A percentile compares a stretch with the other conserved stretches of the same genome.
These are phyloP conservation scores for Epinotia demarniana DNA, from an alignment of 2,888 invertebrate species.

Conservation along the genomic window DNA sequence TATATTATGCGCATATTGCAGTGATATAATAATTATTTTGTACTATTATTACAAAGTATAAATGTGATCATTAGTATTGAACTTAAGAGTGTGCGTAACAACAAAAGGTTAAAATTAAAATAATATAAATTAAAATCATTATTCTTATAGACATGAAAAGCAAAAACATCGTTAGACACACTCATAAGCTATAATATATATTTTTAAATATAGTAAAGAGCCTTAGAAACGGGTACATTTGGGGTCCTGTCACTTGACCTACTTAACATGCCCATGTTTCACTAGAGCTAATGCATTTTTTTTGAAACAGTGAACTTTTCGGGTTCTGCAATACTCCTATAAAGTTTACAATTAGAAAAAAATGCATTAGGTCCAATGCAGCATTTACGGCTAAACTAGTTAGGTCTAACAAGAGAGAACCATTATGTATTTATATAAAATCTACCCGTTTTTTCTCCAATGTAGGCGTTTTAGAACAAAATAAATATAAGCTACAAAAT, in stretches of 20 bases:
- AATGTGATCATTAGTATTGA: slow-evolving; percentile 7
- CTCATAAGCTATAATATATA: neutral
- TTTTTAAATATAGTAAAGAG: neutral
- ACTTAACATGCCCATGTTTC: too few relatives aligned
- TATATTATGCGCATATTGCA: slow-evolving; percentile 25
- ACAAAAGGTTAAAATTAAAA: neutral
- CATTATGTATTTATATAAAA: neutral
- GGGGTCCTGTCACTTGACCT: neutral
- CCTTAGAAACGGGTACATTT: neutral
- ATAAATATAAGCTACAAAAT: neutral
- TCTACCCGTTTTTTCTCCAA: neutral
- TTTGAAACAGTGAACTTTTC: too few relatives aligned
- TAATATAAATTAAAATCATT: neutral
- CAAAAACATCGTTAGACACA: slow-evolving; percentile 11
- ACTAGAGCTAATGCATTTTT: too few relatives aligned
- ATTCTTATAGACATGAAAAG: neutral
- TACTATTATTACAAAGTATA: slow-evolving; percentile 30
- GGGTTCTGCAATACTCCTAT: too few relatives aligned
- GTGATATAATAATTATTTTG: slow-evolving; percentile 28
- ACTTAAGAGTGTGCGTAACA: slow-evolving; percentile 17
- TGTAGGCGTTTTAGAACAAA: neutral
- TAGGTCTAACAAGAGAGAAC: too few relatives aligned
- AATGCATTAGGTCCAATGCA: neutral
- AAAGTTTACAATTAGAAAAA: too few relatives aligned
- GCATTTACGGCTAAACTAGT: too few relatives aligned